Evolutionary conservation across 1,140 invertebrate genomes (phyloP), one percentile per base, ranked within the genome.

Genomic region (Pseudomyrmex sp.): DNA sequence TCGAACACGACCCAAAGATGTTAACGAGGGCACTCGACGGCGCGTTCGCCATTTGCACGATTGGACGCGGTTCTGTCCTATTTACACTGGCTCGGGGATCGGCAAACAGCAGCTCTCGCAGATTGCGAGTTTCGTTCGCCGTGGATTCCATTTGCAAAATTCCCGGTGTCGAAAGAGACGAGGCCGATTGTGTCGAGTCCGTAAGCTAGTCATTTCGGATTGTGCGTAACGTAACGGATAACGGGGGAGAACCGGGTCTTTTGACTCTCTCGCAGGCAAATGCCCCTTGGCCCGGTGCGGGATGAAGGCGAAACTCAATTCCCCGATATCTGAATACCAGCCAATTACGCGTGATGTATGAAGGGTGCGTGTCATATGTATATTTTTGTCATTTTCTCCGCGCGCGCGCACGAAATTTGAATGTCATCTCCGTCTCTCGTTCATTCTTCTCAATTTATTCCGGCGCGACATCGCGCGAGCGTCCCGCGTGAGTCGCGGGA

Each of bases 371-470:
- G 72, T 83, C 85, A 85, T 89, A 90, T 89, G 90, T 90, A 93
- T 92, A 92, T 91, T 91, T 92, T 91, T 90, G 90, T 92, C 91
- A 90, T 92, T 92, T 92, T 89, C 90, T 85, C 84, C 82, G 66
- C 75, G 86, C 61, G 86, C 61, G 35, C 62, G 50, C 13, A 26
- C 15, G 86, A 88, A 91, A 92, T 93, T 92, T 92, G 89, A 93
- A 92, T 92, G 92, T 92, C 92, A 92, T 92, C 90, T 91, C 86
- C 85, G 44, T 44, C 77, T 73, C 77, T 77, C 73, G 62, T 74
- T 88, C 86, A 86, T 91, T 87, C 85, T 89, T 91, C 87, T 91
- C 92, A 92, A 93, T 92, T 93, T 93, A 93, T 92, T 91, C 88
- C 70, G 82, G 54, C 63, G 86, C 83, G 59, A 89, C 58, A 84